Conservation (phyloP, 2,113 vertebrate species). For the Hyperoodon ampullatus region DNA sequence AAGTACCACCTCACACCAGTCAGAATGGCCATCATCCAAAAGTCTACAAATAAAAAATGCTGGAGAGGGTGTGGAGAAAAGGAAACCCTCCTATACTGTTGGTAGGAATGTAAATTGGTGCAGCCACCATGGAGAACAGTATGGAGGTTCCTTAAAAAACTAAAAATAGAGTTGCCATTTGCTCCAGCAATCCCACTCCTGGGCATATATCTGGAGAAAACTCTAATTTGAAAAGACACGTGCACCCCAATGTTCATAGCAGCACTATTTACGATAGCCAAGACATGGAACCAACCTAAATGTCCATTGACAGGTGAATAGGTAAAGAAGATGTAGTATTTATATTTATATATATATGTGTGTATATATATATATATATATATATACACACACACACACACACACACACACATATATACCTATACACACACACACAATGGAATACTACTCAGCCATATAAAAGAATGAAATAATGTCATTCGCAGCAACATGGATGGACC, state of each 20-base stretch:
- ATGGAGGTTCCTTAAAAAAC: neutral
- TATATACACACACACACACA: too few species aligned
- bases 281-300: neutral
- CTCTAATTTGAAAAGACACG: neutral
- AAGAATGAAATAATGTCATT: neutral
- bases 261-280: neutral
- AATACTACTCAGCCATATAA: neutral
- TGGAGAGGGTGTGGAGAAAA: neutral
- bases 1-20: neutral
- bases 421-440: neutral
- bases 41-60: neutral
- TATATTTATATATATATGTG: too few species aligned
- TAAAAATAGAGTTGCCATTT: neutral
- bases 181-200: neutral
- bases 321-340: neutral
- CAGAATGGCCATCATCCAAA: neutral
- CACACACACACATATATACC: too few species aligned
- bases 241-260: neutral
- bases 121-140: neutral
- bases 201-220: neutral
- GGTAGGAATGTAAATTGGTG: neutral
- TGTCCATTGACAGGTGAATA: neutral
- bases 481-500: neutral
- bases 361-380: rapidly evolving
- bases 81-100: neutral